Percentiles rank a stretch among this genome's conserved stretches.
Evolutionary conservation across 1,140 invertebrate species (phyloP).

Genomic region (Pseudomyrmex concolor): DNA sequence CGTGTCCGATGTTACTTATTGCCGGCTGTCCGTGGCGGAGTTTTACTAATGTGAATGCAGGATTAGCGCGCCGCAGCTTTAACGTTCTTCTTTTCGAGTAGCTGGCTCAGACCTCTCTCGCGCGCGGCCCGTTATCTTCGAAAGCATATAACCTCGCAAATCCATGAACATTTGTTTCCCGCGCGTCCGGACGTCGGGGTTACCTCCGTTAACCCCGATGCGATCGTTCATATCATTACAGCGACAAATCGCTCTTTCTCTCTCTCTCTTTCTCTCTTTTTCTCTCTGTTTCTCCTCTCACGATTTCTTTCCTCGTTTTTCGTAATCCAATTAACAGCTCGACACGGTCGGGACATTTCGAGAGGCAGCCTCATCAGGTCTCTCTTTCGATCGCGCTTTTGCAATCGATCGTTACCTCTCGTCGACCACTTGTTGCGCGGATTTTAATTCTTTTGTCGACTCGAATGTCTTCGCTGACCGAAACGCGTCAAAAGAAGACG

Average conservation of each 20-base stretch:
- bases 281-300: background rate
- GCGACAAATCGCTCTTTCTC: slow-evolving; percentile 70
- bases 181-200: slow-evolving; percentile 63
- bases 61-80: slow-evolving; percentile 62
- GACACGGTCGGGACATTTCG: background rate
- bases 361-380: background rate
- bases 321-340: background rate
- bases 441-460: background rate
- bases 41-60: slow-evolving; percentile 68
- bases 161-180: slow-evolving; percentile 74
- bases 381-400: background rate
- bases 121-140: slow-evolving; percentile 66
- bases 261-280: background rate
- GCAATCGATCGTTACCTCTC: background rate
- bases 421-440: background rate
- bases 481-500: background rate
- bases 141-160: slow-evolving; percentile 69
- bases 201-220: slow-evolving; percentile 72
- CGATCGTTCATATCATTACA: slow-evolving; percentile 73
- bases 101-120: slow-evolving; percentile 23
- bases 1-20: slow-evolving; percentile 68
- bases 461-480: background rate
- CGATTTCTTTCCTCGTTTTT: slow-evolving; percentile 2
- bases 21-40: slow-evolving; percentile 54
- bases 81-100: slow-evolving; percentile 34